Evolutionary conservation across 1,140 invertebrate genomes (phyloP).

Genomic region (Pseudachorutes palmiensis): DNA sequence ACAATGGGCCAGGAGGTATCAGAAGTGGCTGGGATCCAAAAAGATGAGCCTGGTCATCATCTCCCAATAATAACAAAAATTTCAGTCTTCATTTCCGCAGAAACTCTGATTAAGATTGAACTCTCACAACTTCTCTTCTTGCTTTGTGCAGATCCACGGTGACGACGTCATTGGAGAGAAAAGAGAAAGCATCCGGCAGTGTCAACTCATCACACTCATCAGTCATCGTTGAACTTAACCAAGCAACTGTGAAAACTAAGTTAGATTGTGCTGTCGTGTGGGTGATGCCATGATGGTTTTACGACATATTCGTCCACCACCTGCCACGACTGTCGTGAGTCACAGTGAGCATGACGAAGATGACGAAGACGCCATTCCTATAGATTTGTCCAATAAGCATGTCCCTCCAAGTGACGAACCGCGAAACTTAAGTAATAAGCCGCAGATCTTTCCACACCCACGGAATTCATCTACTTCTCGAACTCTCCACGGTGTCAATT

Average conservation of each 20-base stretch:
- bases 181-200: no score
- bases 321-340: slow-evolving; percentile 15
- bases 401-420: slow-evolving; percentile 12
- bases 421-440: slow-evolving; percentile 16
- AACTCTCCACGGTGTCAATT: neutral
- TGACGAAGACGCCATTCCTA: slow-evolving; percentile 26
- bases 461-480: neutral
- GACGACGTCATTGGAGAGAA: no score
- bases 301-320: slow-evolving; percentile 31
- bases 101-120: no score
- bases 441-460: neutral
- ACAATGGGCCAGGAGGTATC: no score
- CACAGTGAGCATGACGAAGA: slow-evolving; percentile 26
- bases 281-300: slow-evolving; percentile 38
- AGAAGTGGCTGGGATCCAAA: no score
- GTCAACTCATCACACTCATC: no score
- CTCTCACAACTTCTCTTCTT: no score
- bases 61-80: no score
- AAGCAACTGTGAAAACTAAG: neutral
- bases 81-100: no score
- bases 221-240: neutral
- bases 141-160: no score
- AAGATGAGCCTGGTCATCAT: no score
- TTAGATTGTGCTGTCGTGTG: slow-evolving; percentile 9
- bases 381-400: slow-evolving; percentile 36